Conservation (phyloP, 2,888 invertebrate genomes). For the Charanyca ferruginea region DNA sequence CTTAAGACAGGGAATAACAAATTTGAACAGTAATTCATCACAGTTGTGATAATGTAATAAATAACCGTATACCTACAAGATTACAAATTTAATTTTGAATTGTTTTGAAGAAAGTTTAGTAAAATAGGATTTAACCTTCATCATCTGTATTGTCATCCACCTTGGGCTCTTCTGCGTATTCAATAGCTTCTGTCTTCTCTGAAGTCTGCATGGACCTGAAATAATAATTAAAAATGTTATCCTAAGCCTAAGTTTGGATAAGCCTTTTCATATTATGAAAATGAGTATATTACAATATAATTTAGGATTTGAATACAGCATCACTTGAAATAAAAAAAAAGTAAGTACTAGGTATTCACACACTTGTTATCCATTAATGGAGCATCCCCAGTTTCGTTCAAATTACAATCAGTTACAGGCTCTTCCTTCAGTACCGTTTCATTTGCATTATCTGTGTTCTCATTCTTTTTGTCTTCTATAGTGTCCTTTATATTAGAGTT, state of each 20-base stretch:
- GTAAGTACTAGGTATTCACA: slow-evolving; percentile 60
- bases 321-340: not conserved
- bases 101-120: not conserved
- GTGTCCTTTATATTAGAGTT: slow-evolving; percentile 79
- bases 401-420: slow-evolving; percentile 77
- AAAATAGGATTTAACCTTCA: slow-evolving; percentile 71
- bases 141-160: slow-evolving; percentile 85
- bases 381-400: slow-evolving; percentile 77
- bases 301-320: no score
- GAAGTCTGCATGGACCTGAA: slow-evolving; percentile 81
- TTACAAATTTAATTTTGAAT: no score
- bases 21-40: no score
- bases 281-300: no score
- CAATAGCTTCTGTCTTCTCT: slow-evolving; percentile 74
- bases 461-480: slow-evolving; percentile 68
- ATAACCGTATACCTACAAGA: no score
- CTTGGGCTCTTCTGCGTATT: slow-evolving; percentile 77
- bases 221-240: not conserved
- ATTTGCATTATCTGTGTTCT: slow-evolving; percentile 55
- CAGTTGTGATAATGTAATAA: no score
- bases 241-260: not conserved
- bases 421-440: slow-evolving; percentile 59
- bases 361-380: slow-evolving; percentile 80
- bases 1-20: no score
- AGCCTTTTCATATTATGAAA: no score